Evolutionary conservation across 2,888 invertebrate species (phyloP), one percentile per base, ranked within the genome.

Genomic region (Pristionchus exspectatus): DNA sequence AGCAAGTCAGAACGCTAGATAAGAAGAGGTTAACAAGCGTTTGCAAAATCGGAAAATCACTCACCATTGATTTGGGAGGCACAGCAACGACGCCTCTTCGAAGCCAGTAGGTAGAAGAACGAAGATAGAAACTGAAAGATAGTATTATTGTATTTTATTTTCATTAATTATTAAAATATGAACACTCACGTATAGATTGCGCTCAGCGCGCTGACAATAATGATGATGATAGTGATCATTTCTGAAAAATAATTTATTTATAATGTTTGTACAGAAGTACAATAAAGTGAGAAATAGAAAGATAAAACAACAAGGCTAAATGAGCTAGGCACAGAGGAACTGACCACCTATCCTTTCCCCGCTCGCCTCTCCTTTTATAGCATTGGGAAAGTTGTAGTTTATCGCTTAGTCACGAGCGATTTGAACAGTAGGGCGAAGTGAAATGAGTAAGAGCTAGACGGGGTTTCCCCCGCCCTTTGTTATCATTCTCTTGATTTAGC

Each of bases 51-150:
- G 50, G 21, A n/a, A 54, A n/a, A 54, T 27, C 3, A 30, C 77
- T 38, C 77, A 77, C 77, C 18, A 77, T 77, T 3, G 77, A 77
- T 24, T 77, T 77, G 9, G 77, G 27, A 24, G 77, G 77, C 44
- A 77, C 77, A 9, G 38, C 24, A 24, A 77, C 77, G 24, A 86
- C 63, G 16, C 86, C 86, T 27, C 86, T 16, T 66, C 86, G 59
- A 3, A 12, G 38, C 86, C 86, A 86, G 16, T 86, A 86, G 18
- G 86, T 63, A 14, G 86, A 59, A 21, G 59, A 63, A 38, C 66
- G 86, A 24, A 86, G n/a, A 44, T 44, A 66, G 44, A 54, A 86
- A 86, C 86, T 86, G 38, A 77, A 77, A 2, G 38, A 16, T 74
- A 4, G 0, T 18, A 30, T 38, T 18, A 38, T 30, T 5, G 2